Percentiles rank a stretch among this genome's conserved stretches.
These are phyloP conservation scores for Torymus aiolomorphi DNA, from an alignment of 2,888 invertebrate genomes.

Conservation along the genomic window DNA sequence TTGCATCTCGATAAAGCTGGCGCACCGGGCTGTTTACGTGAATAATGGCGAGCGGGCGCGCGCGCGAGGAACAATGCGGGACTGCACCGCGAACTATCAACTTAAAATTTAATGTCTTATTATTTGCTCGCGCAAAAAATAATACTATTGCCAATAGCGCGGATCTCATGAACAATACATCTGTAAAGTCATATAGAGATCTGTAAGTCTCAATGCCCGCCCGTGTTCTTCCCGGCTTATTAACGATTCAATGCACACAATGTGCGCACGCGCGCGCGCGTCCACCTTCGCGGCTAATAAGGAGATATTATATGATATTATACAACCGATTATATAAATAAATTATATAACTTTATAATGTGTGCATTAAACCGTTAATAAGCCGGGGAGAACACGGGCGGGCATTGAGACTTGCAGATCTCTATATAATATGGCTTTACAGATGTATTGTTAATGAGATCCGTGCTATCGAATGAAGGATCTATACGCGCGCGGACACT, in stretches of 20 bases:
- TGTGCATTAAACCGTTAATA: conserved; percentile 15
- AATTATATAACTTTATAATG: no score
- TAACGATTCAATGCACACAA: conserved; percentile 8
- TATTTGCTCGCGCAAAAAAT: no score
- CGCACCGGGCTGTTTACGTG: not conserved
- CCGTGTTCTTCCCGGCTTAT: conserved; percentile 5
- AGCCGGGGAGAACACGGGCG: not conserved
- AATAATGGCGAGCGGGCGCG: conserved; percentile 1
- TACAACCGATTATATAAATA: no score
- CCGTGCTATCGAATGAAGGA: conserved; percentile 28
- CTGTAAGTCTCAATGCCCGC: conserved; percentile 3
- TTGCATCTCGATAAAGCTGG: not conserved
- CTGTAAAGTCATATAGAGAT: not conserved
- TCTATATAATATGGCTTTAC: conserved; percentile 1
- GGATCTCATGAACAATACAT: conserved; percentile 16
- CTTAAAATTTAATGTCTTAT: conserved; percentile 33
- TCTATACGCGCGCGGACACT: not conserved
- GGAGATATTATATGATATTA: no score
- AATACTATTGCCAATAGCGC: no score
- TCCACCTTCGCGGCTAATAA: no score
- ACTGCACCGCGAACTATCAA: conserved; percentile 4
- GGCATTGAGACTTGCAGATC: conserved; percentile 14
- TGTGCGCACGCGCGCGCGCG: no score
- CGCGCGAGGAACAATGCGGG: not conserved
- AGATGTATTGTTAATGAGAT: conserved; percentile 19